phyloP scores from a whole-genome alignment of 2,888 invertebrate species.

The Acrobasis repandana region DNA sequence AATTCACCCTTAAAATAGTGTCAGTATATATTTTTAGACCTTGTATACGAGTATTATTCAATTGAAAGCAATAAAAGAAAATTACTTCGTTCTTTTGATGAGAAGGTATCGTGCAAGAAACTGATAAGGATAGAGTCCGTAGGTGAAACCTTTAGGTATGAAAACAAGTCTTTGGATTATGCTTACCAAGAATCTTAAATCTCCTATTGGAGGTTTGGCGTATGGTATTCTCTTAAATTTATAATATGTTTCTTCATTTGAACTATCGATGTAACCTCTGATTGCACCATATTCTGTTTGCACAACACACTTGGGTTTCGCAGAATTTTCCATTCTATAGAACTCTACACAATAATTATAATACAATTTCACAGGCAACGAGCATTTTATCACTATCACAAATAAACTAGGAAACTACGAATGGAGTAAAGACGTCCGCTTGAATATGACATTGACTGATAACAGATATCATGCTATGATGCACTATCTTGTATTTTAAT shows the following conservation, averaged over 20 bases:
- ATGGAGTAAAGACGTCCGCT: not conserved
- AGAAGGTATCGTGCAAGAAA: too few species aligned
- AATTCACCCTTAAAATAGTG: too few species aligned
- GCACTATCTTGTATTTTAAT: not conserved
- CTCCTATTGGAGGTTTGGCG: constrained; percentile 65
- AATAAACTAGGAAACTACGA: not conserved
- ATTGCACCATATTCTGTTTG: constrained; percentile 60
- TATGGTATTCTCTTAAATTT: constrained; percentile 69
- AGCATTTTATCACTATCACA: not conserved
- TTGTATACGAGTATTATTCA: too few species aligned
- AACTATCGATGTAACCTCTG: constrained; percentile 55
- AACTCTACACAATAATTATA: not conserved
- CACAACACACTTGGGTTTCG: constrained; percentile 35
- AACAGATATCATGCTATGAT: not conserved
- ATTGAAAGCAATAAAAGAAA: too few species aligned
- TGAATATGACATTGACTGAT: constrained; percentile 1
- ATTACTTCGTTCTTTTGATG: too few species aligned
- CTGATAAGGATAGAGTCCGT: too few species aligned
- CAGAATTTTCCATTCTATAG: constrained; percentile 10
- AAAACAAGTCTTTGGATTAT: not conserved
- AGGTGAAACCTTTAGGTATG: not conserved
- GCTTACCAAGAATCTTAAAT: constrained; percentile 66
- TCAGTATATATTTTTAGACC: too few species aligned
- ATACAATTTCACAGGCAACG: not conserved
- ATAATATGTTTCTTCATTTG: constrained; percentile 49